Evolutionary conservation across 2,113 vertebrate genomes (phyloP).

Genomic region (Gasterosteus nipponicus): DNA sequence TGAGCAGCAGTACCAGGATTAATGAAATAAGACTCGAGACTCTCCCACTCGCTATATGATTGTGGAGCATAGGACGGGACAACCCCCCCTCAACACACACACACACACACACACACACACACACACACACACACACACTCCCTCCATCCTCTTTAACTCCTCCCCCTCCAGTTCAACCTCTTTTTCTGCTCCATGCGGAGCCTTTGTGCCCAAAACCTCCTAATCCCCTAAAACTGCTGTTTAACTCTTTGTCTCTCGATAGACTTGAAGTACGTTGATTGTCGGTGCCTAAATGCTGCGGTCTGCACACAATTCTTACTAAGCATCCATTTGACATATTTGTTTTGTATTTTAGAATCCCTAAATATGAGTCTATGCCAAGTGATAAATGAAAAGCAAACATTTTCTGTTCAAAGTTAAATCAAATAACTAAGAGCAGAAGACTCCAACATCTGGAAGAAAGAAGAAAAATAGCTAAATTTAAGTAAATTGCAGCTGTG

Average conservation of each 20-base stretch:
- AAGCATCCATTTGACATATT: not conserved
- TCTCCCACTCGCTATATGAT: not conserved
- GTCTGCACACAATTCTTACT: conserved; percentile 18
- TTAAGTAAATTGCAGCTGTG: not conserved
- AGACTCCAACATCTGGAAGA: not conserved
- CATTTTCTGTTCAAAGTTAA: not conserved
- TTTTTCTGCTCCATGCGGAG: conserved; percentile 64
- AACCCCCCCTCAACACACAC: not conserved
- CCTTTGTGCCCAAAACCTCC: conserved; percentile 76
- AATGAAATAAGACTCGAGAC: not conserved
- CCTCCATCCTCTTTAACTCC: conserved; percentile 50
- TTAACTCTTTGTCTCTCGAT: conserved; percentile 60
- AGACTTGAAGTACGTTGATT: conserved; percentile 23
- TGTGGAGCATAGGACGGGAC: not conserved
- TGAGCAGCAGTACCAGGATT: not conserved
- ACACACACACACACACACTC: conserved; percentile 22
- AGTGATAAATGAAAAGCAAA: not conserved
- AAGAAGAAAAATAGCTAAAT: not conserved
- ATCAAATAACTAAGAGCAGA: not conserved
- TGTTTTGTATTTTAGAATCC: not conserved
- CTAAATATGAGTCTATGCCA: not conserved
- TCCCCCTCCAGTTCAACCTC: conserved; percentile 59
- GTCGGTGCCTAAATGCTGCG: conserved; percentile 31
- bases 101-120: conserved; percentile 32
- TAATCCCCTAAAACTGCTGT: conserved; percentile 84